phyloP scores from a whole-genome alignment of 2,888 invertebrate genomes.

The Lasioglossum zephyrum region DNA sequence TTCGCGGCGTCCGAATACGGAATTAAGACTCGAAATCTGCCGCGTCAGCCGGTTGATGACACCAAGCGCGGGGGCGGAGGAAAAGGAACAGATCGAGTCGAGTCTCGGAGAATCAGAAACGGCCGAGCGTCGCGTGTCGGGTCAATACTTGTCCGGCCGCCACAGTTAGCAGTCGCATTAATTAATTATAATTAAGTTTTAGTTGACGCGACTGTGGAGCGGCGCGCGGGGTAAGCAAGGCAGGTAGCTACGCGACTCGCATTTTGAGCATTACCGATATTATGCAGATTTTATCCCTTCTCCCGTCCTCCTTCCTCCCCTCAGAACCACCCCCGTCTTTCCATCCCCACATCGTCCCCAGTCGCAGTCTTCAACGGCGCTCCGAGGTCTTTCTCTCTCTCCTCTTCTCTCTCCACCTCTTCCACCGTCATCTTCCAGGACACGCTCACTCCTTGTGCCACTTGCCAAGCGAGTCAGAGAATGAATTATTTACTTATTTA shows the following conservation, averaged over 20 bases:
- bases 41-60: slow-evolving; percentile 49
- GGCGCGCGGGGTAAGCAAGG: slow-evolving; percentile 85
- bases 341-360: slow-evolving; percentile 26
- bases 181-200: slow-evolving; percentile 94
- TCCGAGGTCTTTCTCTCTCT: slow-evolving; percentile 75
- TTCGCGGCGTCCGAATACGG: slow-evolving; percentile 52
- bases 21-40: slow-evolving; percentile 60
- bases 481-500: slow-evolving; percentile 84
- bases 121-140: slow-evolving; percentile 61
- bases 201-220: slow-evolving; percentile 87
- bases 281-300: slow-evolving; percentile 80
- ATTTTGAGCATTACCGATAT: slow-evolving; percentile 83
- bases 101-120: slow-evolving; percentile 52
- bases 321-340: slow-evolving; percentile 62
- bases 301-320: slow-evolving; percentile 30
- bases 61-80: slow-evolving; percentile 11
- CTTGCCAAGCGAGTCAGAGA: slow-evolving; percentile 79
- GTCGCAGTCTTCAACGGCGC: slow-evolving; percentile 67
- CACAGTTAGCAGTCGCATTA: slow-evolving; percentile 88
- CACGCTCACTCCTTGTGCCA: slow-evolving; percentile 70
- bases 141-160: slow-evolving; percentile 81
- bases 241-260: slow-evolving; percentile 81
- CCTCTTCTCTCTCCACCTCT: not conserved
- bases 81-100: slow-evolving; percentile 41
- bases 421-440: slow-evolving; percentile 53